These are phyloP conservation scores for Caenorhabditis uteleia DNA, from an alignment of 2,888 invertebrate genomes.

Conservation along the genomic window DNA sequence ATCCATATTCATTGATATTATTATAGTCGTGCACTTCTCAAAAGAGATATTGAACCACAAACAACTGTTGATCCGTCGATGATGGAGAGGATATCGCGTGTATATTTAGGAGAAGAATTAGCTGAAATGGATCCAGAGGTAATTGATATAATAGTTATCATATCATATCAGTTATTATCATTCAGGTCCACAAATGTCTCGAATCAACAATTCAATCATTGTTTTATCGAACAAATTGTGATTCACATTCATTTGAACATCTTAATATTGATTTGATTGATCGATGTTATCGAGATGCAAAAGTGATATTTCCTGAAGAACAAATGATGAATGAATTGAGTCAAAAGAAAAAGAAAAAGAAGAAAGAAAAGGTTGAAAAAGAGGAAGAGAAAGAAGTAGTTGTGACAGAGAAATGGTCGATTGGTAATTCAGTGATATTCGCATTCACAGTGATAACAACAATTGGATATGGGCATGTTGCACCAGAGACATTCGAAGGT, in stretches of 20 bases:
- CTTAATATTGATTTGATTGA: conserved; percentile 44
- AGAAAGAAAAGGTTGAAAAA: conserved; percentile 16
- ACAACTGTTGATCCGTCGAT: conserved; percentile 5
- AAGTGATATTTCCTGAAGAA: conserved; percentile 6
- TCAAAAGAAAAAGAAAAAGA: conserved; percentile 20
- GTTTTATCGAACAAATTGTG: conserved; percentile 36
- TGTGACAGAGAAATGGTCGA: conserved; percentile 56
- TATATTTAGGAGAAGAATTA: conserved; percentile 51
- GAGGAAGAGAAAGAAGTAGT: conserved; percentile 4
- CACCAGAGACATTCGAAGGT: conserved; percentile 60
- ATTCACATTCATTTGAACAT: conserved; percentile 26
- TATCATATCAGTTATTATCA: background rate
- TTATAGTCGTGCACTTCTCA: conserved; percentile 15
- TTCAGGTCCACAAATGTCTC: conserved; percentile 42
- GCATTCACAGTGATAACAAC: conserved; percentile 67
- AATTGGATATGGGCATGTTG: conserved; percentile 67
- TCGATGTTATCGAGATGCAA: conserved; percentile 41
- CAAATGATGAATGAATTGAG: conserved; percentile 6
- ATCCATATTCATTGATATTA: background rate
- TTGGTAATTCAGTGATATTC: conserved; percentile 63
- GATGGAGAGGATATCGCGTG: conserved; percentile 30
- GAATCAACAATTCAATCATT: conserved; percentile 20
- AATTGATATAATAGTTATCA: background rate
- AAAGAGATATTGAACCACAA: conserved; percentile 6
- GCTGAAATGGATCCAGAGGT: conserved; percentile 47